These are phyloP conservation scores for Cecropterus lyciades DNA, from an alignment of 1,140 invertebrate species.

Conservation along the genomic window DNA sequence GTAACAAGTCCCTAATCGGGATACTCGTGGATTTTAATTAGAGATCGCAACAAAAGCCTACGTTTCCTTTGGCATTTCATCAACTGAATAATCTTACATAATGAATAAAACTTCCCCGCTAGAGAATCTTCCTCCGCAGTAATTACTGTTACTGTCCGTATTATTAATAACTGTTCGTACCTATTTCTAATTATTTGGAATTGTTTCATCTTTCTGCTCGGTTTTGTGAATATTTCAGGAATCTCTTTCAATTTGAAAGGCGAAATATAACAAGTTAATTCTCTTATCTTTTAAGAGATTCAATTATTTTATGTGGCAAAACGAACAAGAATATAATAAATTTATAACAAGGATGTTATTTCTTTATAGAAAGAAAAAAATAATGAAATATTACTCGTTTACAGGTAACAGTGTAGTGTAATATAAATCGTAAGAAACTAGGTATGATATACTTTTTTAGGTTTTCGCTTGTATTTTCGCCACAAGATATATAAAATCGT, in stretches of 20 bases:
- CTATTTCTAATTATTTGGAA: constrained; percentile 24
- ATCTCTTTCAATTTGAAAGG: constrained; percentile 6
- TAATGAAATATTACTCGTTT: no score
- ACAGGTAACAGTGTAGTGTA: no score
- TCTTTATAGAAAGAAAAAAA: no score
- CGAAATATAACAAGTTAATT: background rate
- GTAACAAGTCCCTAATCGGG: constrained; percentile 3
- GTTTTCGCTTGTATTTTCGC: no score
- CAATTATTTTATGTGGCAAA: no score
- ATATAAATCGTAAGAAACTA: no score
- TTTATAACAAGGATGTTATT: no score
- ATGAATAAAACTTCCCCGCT: constrained; percentile 28
- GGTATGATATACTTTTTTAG: no score
- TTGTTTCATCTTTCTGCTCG: constrained; percentile 15
- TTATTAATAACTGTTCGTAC: constrained; percentile 28
- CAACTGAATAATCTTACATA: constrained; percentile 33
- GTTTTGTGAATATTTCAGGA: constrained; percentile 10
- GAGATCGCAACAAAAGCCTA: constrained; percentile 24
- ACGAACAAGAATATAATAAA: no score
- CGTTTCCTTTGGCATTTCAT: constrained; percentile 26
- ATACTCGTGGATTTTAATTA: constrained; percentile 29
- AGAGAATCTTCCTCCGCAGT: constrained; percentile 21
- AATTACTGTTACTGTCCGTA: constrained; percentile 25
- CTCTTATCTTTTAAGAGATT: background rate
- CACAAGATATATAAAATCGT: no score